These are phyloP conservation scores for Panagrolaimus sp. DNA, from an alignment of 1,140 invertebrate genomes.

Conservation along the genomic window DNA sequence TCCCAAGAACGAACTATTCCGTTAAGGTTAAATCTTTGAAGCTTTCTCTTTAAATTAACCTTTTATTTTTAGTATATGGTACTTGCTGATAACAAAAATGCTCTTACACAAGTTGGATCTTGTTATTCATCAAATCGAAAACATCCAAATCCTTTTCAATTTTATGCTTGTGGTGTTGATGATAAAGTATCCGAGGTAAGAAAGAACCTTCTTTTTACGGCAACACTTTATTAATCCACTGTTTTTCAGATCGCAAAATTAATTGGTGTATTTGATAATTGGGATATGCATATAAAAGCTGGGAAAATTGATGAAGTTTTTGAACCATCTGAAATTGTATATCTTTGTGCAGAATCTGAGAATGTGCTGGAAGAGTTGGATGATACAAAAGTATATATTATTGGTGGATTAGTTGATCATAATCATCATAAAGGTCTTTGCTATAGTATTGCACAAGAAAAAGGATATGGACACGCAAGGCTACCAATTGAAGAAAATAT, in stretches of 20 bases:
- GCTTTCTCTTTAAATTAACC: no score
- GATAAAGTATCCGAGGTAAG: slow-evolving; percentile 67
- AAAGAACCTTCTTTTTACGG: background rate
- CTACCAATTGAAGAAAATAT: slow-evolving; percentile 84
- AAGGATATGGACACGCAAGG: slow-evolving; percentile 74
- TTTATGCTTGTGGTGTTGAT: slow-evolving; percentile 76
- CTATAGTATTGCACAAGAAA: slow-evolving; percentile 71
- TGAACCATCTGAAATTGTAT: slow-evolving; percentile 73
- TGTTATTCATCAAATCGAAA: slow-evolving; percentile 87
- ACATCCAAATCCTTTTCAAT: slow-evolving; percentile 73
- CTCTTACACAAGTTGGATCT: slow-evolving; percentile 81
- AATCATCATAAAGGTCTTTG: slow-evolving; percentile 88
- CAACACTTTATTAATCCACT: background rate
- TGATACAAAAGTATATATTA: slow-evolving; percentile 77
- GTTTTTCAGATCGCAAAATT: slow-evolving; percentile 61
- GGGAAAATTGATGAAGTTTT: slow-evolving; percentile 67
- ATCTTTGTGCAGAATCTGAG: slow-evolving; percentile 87
- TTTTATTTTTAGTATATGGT: slow-evolving; percentile 45
- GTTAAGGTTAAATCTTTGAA: no score
- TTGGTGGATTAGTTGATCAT: slow-evolving; percentile 94
- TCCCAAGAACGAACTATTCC: no score
- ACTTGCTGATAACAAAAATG: slow-evolving; percentile 72
- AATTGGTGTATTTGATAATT: slow-evolving; percentile 81
- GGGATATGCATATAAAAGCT: slow-evolving; percentile 70
- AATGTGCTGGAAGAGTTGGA: slow-evolving; percentile 75